A percentile compares a stretch with the other conserved stretches of the same genome.
Evolutionary conservation across 2,888 invertebrate species (phyloP).

Genomic region (Sarcophaga variegata): DNA sequence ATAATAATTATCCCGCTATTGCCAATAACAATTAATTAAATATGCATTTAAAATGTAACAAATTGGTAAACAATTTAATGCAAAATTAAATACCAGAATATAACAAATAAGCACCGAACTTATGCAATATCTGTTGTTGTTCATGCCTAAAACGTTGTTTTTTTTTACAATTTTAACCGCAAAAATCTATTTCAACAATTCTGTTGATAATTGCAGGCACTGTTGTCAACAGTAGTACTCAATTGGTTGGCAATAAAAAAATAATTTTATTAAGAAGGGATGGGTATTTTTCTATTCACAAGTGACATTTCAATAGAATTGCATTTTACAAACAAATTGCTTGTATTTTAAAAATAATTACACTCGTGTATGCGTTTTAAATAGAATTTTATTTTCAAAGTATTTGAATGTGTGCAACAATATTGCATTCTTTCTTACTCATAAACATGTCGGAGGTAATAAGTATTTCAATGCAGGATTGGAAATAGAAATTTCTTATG

Average conservation of each 20-base stretch:
- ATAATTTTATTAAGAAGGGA: constrained; percentile 27
- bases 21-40: no score
- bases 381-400: constrained; percentile 6
- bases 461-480: constrained; percentile 6
- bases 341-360: background rate
- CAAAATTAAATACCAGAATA: no score
- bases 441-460: constrained; percentile 4
- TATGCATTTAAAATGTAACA: no score
- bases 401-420: background rate
- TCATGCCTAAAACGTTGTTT: no score
- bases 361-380: background rate
- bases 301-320: constrained; percentile 38
- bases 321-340: background rate
- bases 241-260: constrained; percentile 20
- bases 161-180: background rate
- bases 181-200: background rate
- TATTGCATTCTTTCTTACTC: background rate
- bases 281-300: constrained; percentile 4
- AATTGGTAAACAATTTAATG: no score
- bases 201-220: no score
- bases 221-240: background rate
- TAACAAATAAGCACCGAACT: no score
- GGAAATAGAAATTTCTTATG: constrained; percentile 18
- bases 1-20: no score
- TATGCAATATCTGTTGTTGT: no score